Evolutionary conservation across 2,888 invertebrate genomes (phyloP).

Genomic region (Chrysolina oricalcia): DNA sequence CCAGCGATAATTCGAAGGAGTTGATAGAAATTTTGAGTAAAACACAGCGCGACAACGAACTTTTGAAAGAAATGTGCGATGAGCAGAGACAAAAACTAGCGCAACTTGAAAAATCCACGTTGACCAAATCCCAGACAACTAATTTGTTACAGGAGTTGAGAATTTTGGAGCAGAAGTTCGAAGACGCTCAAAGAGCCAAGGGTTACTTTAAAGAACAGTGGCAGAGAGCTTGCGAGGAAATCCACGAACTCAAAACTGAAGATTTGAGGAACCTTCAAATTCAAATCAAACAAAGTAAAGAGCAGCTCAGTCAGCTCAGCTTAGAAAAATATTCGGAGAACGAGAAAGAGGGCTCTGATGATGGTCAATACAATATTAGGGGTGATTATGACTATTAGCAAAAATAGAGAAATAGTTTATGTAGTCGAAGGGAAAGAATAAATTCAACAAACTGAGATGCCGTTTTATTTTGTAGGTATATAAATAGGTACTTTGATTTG

Average conservation of each 20-base stretch:
- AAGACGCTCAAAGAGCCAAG: slow-evolving; percentile 79
- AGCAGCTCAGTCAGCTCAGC: slow-evolving; percentile 57
- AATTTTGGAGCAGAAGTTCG: slow-evolving; percentile 78
- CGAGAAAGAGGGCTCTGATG: slow-evolving; percentile 13
- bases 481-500: no score
- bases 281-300: slow-evolving; percentile 72
- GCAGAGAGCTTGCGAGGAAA: slow-evolving; percentile 80
- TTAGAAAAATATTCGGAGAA: slow-evolving; percentile 38
- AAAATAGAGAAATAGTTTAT: not conserved
- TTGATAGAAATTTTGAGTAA: slow-evolving; percentile 65
- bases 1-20: slow-evolving; percentile 61
- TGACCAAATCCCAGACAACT: slow-evolving; percentile 80
- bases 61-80: slow-evolving; percentile 63
- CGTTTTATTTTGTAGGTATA: not conserved
- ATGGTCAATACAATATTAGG: not conserved
- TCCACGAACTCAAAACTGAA: slow-evolving; percentile 77
- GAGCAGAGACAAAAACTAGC: slow-evolving; percentile 68
- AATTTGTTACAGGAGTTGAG: slow-evolving; percentile 80
- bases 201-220: slow-evolving; percentile 85
- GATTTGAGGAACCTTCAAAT: slow-evolving; percentile 74
- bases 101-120: slow-evolving; percentile 73
- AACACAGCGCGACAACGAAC: slow-evolving; percentile 65
- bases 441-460: not conserved
- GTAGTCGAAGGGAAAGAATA: not conserved
- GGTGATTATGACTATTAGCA: slow-evolving; percentile 5